Evolutionary conservation across 2,888 invertebrate species (phyloP).

Genomic region (Philonicus albiceps): DNA sequence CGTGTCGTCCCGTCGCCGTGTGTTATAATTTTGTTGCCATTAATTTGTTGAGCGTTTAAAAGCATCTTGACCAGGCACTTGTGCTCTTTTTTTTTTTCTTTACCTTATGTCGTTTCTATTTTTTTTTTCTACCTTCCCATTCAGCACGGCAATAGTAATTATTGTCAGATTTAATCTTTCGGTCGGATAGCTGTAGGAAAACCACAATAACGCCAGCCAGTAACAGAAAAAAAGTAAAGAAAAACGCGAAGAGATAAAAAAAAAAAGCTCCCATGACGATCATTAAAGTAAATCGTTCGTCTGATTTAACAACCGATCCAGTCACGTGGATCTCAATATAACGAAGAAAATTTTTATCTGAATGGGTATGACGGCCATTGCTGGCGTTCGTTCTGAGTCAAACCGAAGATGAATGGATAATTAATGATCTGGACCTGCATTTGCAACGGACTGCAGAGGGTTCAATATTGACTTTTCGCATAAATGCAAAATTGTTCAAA

Average conservation of each 20-base stretch:
- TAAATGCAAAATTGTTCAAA: background rate
- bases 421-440: background rate
- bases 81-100: background rate
- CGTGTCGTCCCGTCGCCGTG: background rate
- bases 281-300: conserved; percentile 19
- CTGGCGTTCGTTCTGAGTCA: background rate
- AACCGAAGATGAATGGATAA: conserved; percentile 9
- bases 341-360: background rate
- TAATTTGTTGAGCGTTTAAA: conserved; percentile 23
- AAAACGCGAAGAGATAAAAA: background rate
- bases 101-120: background rate
- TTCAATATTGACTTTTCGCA: conserved; percentile 20
- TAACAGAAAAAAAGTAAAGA: background rate
- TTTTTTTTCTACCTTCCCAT: background rate
- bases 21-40: conserved; percentile 32
- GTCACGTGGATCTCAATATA: background rate
- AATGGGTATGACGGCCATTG: conserved; percentile 9
- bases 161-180: conserved; percentile 13
- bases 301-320: background rate
- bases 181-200: conserved; percentile 10
- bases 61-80: background rate
- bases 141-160: background rate
- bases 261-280: conserved; percentile 8
- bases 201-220: background rate
- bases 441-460: background rate